phyloP scores from a whole-genome alignment of 1,140 invertebrate species.

The Cotesia glomerata region DNA sequence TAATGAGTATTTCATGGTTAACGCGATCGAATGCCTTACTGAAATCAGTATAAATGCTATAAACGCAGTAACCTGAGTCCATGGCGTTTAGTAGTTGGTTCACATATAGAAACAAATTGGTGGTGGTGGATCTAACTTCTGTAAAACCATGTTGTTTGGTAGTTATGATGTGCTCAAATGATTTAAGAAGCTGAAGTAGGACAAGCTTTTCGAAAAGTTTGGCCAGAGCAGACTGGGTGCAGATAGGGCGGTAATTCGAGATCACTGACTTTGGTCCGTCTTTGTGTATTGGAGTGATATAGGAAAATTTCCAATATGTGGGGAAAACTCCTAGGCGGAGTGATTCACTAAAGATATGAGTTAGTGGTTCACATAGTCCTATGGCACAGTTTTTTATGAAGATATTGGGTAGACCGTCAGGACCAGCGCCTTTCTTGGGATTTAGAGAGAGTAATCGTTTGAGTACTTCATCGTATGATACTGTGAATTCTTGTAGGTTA shows the following conservation, averaged over 20 bases:
- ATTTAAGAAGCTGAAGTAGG: neutral
- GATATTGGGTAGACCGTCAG: neutral
- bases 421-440: neutral
- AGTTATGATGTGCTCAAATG: neutral
- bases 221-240: neutral
- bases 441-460: neutral
- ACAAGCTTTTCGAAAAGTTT: neutral
- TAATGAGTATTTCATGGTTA: slow-evolving; percentile 27
- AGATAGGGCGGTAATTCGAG: slow-evolving; percentile 3
- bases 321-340: neutral
- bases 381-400: neutral
- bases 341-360: neutral
- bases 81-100: neutral
- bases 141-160: slow-evolving; percentile 7
- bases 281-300: neutral
- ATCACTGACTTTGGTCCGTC: neutral
- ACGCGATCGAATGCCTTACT: slow-evolving; percentile 36
- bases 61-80: neutral
- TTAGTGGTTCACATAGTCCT: neutral
- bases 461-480: neutral
- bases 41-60: slow-evolving; percentile 32
- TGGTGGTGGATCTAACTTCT: neutral
- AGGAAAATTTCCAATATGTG: neutral
- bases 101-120: neutral
- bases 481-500: neutral